phyloP scores from a whole-genome alignment of 2,888 invertebrate genomes.

The Caenorhabditis angaria region DNA sequence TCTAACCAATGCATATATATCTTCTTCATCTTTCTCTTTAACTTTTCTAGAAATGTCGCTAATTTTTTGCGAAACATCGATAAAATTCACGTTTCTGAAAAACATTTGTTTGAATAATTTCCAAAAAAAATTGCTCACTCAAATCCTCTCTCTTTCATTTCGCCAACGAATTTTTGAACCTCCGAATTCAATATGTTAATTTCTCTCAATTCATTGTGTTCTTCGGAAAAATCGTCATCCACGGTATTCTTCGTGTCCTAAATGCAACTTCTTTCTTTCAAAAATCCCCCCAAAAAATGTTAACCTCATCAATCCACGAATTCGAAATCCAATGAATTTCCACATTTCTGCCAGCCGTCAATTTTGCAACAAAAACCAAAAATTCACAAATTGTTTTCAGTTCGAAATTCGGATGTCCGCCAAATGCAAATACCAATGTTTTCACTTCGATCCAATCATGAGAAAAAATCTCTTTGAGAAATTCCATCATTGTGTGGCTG shows the following conservation, averaged over 20 bases:
- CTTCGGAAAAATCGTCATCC: background rate
- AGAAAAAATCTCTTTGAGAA: background rate
- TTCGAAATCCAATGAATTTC: slow-evolving; percentile 8
- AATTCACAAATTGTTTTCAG: slow-evolving; percentile 7
- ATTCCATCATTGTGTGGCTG: slow-evolving; percentile 1
- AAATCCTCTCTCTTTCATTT: background rate
- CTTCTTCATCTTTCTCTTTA: too few species aligned
- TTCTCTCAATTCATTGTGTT: background rate
- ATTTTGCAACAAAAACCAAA: background rate
- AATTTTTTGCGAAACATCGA: too few species aligned
- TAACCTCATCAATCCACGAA: background rate
- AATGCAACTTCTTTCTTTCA: background rate
- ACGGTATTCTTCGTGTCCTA: background rate
- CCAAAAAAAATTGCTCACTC: background rate
- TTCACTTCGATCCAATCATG: slow-evolving; percentile 10
- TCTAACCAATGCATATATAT: too few species aligned
- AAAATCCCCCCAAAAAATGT: background rate
- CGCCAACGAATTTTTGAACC: background rate
- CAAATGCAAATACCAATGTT: slow-evolving; percentile 35
- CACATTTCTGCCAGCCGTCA: background rate
- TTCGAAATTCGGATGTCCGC: slow-evolving; percentile 14
- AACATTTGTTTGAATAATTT: too few species aligned
- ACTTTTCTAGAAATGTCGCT: too few species aligned
- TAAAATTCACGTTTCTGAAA: background rate
- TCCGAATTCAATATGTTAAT: background rate